Base-by-base conservation (phyloP, 64 coral and sea anemone genomes). In the Actinia tenebrosa region DNA sequence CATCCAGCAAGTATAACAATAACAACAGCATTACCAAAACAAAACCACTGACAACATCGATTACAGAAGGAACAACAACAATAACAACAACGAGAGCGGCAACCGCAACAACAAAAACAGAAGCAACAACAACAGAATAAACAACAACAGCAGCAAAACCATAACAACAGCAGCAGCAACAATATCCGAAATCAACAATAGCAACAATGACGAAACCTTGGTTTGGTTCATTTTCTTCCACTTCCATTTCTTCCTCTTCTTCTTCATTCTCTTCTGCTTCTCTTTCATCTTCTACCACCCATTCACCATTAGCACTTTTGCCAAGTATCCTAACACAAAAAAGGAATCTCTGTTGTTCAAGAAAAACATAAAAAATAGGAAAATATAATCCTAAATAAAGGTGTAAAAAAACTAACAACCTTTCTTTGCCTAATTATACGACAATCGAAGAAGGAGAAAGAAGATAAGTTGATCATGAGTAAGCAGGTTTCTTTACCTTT, bases 241-340 rank as follows among this genome's bases (percentile, higher is more conserved):
- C 27, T 53, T 50, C 79, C 79, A 81, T 81, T 81, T 50, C 46
- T 80, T 45, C 43, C 71, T 75, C 71, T 75, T n/a, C 69, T 25
- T 75, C 46, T 26, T 75, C 71, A 26, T 42, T 26, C 53, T 80
- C 79, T 80, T 80, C 44, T 45, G 20, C 79, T 50, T 81, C 4
- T 87, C 87, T 61, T 95, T 83, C 61, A 78, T 84, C 86, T 53
- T 87, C 94, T 47, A 86, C 37, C 52, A 84, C 63, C 94, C 94
- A 96, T 56, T 93, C 43, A 78, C 91, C 86, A 71, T 90, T 42
- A 27, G 60, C 84, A 60, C 94, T 96, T 61, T 56, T 87, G 19
- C 94, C 94, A 60, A 96, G 91, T 84, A 96, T 90, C 44, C 94
- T 96, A 59, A 78, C 20, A 27, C 89, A 53, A 56, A 7, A 64